These are phyloP conservation scores for Lithophane leautieri DNA, from an alignment of 2,888 invertebrate species.

Conservation along the genomic window DNA sequence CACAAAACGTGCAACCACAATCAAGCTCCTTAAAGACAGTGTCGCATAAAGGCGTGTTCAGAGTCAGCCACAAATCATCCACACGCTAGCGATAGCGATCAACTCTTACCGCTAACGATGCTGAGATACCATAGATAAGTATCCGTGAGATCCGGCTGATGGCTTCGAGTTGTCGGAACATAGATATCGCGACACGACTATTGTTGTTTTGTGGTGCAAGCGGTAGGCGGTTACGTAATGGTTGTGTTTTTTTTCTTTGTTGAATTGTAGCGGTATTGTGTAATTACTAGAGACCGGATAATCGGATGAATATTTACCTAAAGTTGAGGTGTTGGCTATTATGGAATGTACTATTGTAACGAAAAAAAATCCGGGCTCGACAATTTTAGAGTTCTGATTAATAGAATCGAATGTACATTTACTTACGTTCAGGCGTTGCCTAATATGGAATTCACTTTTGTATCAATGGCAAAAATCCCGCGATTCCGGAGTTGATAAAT, in stretches of 20 bases:
- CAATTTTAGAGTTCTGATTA: too few species aligned
- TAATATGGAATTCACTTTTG: too few species aligned
- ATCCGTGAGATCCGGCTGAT: conserved; percentile 65
- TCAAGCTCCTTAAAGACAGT: conserved; percentile 28
- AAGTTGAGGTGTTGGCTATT: too few species aligned
- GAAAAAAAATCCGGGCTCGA: too few species aligned
- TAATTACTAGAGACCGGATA: conserved; percentile 23
- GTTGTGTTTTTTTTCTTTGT: neutral
- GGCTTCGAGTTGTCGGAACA: conserved; percentile 56
- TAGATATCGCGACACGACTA: conserved; percentile 55
- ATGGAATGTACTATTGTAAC: too few species aligned
- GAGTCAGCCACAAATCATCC: conserved; percentile 67
- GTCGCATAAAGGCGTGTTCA: conserved; percentile 56
- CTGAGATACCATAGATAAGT: conserved; percentile 65
- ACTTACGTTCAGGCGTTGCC: too few species aligned
- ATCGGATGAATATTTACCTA: too few species aligned
- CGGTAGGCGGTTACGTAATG: conserved; percentile 26
- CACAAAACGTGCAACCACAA: conserved; percentile 1
- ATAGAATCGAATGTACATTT: too few species aligned
- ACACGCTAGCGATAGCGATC: conserved; percentile 69
- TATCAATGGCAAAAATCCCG: too few species aligned
- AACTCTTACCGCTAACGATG: conserved; percentile 66
- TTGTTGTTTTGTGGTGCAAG: conserved; percentile 55
- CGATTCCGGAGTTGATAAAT: too few species aligned
- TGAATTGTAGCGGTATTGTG: conserved; percentile 6